Conservation (phyloP, 1,140 invertebrate genomes). For the Atta cephalotes region DNA sequence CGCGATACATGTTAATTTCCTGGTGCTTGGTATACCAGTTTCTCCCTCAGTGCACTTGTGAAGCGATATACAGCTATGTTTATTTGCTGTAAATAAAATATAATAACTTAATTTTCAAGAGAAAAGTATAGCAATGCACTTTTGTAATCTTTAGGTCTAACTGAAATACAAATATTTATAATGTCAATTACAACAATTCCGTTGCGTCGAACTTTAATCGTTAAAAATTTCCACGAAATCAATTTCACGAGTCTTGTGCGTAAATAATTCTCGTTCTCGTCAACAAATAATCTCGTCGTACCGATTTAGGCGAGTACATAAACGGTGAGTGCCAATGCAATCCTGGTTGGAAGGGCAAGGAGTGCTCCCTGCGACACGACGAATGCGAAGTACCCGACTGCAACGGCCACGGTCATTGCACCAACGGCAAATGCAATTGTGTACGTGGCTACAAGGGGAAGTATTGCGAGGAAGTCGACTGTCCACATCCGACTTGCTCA, state of each 20-base stretch:
- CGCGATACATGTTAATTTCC: constrained; percentile 55
- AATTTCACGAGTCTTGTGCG: constrained; percentile 18
- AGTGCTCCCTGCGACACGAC: constrained; percentile 96
- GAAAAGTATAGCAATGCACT: neutral
- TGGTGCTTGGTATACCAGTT: constrained; percentile 22
- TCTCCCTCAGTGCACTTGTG: neutral
- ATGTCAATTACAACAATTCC: neutral
- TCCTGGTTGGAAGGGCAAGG: constrained; percentile 98
- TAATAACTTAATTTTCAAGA: neutral
- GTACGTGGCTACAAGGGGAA: constrained; percentile 97
- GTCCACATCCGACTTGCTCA: constrained; percentile 97
- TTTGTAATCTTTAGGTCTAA: neutral
- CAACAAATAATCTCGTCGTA: constrained; percentile 24
- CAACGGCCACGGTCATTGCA: constrained; percentile 97
- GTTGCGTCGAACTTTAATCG: constrained; percentile 23
- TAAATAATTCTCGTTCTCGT: constrained; percentile 10
- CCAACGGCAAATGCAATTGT: constrained; percentile 97
- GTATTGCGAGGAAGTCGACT: constrained; percentile 96
- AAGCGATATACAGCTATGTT: neutral
- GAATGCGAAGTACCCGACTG: constrained; percentile 98
- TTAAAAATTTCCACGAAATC: neutral
- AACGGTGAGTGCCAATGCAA: constrained; percentile 98
- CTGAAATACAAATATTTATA: constrained; percentile 13
- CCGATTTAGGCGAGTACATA: constrained; percentile 92
- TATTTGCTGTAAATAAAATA: constrained; percentile 30